These are phyloP conservation scores for Eubasilissa regina DNA, from an alignment of 1,140 invertebrate genomes.

Conservation along the genomic window DNA sequence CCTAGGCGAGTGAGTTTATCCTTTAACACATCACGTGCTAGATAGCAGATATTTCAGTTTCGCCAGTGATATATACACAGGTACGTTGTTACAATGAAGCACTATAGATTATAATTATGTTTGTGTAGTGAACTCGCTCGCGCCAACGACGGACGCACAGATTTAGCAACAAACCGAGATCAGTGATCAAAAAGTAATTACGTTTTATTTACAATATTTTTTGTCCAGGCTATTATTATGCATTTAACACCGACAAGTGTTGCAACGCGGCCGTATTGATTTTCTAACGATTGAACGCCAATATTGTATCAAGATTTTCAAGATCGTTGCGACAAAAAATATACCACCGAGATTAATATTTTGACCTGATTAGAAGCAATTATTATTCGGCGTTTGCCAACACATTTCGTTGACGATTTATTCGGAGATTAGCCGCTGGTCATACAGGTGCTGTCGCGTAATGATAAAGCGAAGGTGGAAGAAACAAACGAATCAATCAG, in stretches of 20 bases:
- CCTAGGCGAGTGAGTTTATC: no score
- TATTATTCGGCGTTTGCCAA: slow-evolving; percentile 36
- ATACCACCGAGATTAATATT: slow-evolving; percentile 31
- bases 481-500: slow-evolving; percentile 22
- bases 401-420: slow-evolving; percentile 27
- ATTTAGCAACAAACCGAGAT: slow-evolving; percentile 17
- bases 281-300: slow-evolving; percentile 8
- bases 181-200: slow-evolving; percentile 27
- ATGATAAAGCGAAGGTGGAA: not conserved
- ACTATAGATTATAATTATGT: no score
- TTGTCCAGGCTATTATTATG: slow-evolving; percentile 8
- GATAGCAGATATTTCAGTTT: no score
- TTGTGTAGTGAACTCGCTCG: no score
- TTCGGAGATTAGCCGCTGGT: not conserved
- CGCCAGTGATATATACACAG: no score
- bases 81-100: no score
- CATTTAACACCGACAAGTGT: slow-evolving; percentile 31
- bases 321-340: slow-evolving; percentile 36
- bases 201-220: not conserved
- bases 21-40: no score
- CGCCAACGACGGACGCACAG: not conserved
- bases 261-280: slow-evolving; percentile 18
- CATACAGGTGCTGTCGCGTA: not conserved
- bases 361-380: slow-evolving; percentile 40
- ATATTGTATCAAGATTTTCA: slow-evolving; percentile 27